Base-by-base conservation (phyloP, 2,797 vertebrate genomes). In the Remorina albescens region DNA sequence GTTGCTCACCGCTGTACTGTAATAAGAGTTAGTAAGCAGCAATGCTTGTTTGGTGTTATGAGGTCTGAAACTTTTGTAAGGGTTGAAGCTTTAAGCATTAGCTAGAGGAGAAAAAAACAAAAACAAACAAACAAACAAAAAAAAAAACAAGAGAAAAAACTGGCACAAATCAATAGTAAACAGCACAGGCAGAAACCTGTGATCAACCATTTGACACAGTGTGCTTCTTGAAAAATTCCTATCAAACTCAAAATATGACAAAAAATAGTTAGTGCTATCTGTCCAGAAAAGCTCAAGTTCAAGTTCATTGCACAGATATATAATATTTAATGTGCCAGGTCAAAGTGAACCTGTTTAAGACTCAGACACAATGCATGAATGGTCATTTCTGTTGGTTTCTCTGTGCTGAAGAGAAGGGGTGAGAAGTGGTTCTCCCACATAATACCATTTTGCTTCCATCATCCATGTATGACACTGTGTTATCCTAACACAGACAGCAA, bases 401-500 rank as follows among this genome's bases (percentile, higher is more conserved):
- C 82, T 85, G 86, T 90, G 81, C 83, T 83, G 86, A 78, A 77
- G 84, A 86, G 56, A 71, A 74, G 70, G 74, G 76, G 60, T 77
- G 81, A 89, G 83, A 77, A 85, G 80, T 66, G 82, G 67, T 63
- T 68, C 88, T 86, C 83, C 71, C 77, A 75, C 80, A 82, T 78
- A 65, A 86, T 62, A 85, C 84, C 83, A 75, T 74, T 84, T 64
- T 51, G 74, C 80, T 78, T 79, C 74, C 80, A 73, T 71, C 75
- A 54, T 86, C 80, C 81, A 70, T 47, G 65, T 78, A 77, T 77
- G 86, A 88, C 58, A 76, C 71, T 84, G 85, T 66, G 68, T 83
- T 67, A 88, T 87, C 86, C 72, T 80, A 87, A 92, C 86, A 91
- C 88, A 97, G 94, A 97, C 96, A 96, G 96, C 96, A 92, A 93